A percentile compares a stretch with the other conserved stretches of the same genome.
phyloP scores from a whole-genome alignment of 2,797 vertebrate species.

The Xenopus petersii region DNA sequence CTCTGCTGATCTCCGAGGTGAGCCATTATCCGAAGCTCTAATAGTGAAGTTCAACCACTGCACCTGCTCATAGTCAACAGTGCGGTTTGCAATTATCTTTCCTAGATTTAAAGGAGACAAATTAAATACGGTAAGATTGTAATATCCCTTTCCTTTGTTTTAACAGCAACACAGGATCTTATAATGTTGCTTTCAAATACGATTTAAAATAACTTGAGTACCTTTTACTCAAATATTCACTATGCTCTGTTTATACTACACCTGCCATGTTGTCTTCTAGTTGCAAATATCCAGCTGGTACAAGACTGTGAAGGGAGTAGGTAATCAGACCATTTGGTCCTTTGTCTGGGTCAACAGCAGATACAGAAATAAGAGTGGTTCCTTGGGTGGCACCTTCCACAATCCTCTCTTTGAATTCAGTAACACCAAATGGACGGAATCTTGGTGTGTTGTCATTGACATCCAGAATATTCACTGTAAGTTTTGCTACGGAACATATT shows the following conservation, averaged over 20 bases:
- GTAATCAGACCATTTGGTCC: constrained; percentile 91
- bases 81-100: constrained; percentile 90
- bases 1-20: constrained; percentile 80
- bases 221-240: not conserved
- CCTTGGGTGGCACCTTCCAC: constrained; percentile 89
- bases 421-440: constrained; percentile 90
- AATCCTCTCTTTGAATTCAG: constrained; percentile 89
- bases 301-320: constrained; percentile 83
- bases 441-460: constrained; percentile 96
- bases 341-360: constrained; percentile 92
- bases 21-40: constrained; percentile 84
- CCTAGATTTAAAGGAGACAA: constrained; percentile 64
- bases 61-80: constrained; percentile 92
- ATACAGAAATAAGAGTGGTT: constrained; percentile 90
- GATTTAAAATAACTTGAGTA: too few species aligned
- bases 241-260: constrained; percentile 50
- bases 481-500: constrained; percentile 71
- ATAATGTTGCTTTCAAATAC: too few species aligned
- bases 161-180: too few species aligned
- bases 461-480: constrained; percentile 89
- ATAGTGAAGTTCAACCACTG: constrained; percentile 96
- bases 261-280: constrained; percentile 86
- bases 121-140: too few species aligned
- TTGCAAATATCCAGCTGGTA: constrained; percentile 79
- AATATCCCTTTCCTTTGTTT: too few species aligned